phyloP scores from a whole-genome alignment of 2,113 vertebrate species.

The Antechinus flavipes region DNA sequence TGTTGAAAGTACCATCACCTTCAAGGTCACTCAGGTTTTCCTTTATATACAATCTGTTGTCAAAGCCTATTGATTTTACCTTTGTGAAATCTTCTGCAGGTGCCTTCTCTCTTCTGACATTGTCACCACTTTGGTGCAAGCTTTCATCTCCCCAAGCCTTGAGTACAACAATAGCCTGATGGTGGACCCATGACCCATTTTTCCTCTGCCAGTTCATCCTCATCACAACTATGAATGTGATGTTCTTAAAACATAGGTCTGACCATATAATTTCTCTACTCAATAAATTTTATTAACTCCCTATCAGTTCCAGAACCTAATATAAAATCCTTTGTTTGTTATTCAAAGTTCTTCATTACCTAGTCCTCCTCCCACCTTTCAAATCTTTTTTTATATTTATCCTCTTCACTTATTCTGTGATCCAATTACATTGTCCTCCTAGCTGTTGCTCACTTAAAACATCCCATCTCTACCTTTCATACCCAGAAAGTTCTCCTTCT shows the following conservation, averaged over 20 bases:
- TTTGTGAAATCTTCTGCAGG: background rate
- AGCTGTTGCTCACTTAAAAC: background rate
- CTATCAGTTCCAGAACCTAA: background rate
- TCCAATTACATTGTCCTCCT: background rate
- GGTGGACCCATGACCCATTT: background rate
- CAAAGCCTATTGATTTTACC: background rate
- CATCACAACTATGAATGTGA: background rate
- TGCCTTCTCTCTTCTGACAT: background rate
- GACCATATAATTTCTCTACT: background rate
- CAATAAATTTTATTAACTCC: background rate
- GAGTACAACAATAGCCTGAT: background rate
- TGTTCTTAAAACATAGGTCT: background rate
- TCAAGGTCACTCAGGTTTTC: background rate
- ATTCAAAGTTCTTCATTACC: background rate
- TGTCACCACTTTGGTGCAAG: background rate
- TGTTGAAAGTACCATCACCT: background rate
- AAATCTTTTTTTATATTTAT: background rate
- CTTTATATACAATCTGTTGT: background rate
- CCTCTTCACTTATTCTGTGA: background rate
- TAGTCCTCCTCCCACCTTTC: background rate
- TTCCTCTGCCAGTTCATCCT: background rate
- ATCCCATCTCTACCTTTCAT: background rate
- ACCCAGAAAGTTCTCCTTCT: background rate
- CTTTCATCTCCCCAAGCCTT: background rate
- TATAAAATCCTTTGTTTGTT: too few relatives aligned